Conservation (phyloP, 2,113 vertebrate species). For the Xiphophorus hellerii region DNA sequence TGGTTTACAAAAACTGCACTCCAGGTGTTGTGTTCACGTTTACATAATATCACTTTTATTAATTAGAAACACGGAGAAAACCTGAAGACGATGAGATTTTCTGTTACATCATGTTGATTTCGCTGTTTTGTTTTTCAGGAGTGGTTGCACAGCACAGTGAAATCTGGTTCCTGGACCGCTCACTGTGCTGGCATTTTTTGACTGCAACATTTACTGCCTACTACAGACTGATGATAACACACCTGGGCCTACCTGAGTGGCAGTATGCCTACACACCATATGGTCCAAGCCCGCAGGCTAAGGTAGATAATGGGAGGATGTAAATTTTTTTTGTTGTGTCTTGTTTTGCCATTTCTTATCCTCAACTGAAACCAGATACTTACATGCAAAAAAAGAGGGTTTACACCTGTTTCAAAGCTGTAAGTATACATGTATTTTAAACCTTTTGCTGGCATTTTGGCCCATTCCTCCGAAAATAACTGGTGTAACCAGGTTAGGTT, state of each 20-base stretch:
- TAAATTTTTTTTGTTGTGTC: neutral
- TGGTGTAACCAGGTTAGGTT: too few species aligned
- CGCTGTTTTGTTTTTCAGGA: conserved; percentile 71
- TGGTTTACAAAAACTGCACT: conserved; percentile 90
- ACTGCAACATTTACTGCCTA: conserved; percentile 92
- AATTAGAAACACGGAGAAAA: neutral
- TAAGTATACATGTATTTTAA: too few species aligned
- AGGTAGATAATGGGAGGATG: conserved; percentile 79
- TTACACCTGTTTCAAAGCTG: too few species aligned
- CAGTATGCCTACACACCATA: conserved; percentile 93
- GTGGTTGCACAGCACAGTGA: conserved; percentile 84
- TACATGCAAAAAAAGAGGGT: too few species aligned
- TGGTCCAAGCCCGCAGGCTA: conserved; percentile 92
- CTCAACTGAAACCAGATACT: too few species aligned
- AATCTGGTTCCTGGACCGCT: conserved; percentile 95
- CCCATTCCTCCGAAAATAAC: too few species aligned
- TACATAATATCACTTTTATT: neutral
- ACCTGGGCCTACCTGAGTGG: conserved; percentile 96
- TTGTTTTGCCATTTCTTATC: too few species aligned
- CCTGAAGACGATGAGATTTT: neutral
- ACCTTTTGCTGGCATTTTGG: too few species aligned
- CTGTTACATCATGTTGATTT: neutral
- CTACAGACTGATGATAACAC: conserved; percentile 93
- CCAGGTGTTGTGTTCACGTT: conserved; percentile 79
- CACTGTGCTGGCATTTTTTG: conserved; percentile 93